These are phyloP conservation scores for Polymixis flavicincta DNA, from an alignment of 2,888 invertebrate species.

Conservation along the genomic window DNA sequence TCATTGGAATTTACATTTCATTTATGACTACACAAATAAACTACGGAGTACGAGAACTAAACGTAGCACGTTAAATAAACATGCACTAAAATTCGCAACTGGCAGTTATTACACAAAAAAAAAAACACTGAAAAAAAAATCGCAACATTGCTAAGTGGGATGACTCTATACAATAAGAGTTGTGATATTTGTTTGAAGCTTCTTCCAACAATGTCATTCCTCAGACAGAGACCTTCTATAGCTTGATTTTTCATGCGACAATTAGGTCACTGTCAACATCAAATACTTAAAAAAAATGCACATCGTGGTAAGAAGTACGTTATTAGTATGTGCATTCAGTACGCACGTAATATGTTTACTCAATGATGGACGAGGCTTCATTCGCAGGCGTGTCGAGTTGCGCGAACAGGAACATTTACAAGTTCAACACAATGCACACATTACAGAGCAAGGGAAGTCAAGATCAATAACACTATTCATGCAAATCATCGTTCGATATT, in stretches of 20 bases:
- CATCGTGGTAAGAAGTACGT: neutral
- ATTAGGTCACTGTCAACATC: neutral
- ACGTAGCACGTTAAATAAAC: conserved; percentile 2
- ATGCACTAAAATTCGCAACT: conserved; percentile 43
- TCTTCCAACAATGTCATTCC: conserved; percentile 5
- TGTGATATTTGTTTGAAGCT: conserved; percentile 1
- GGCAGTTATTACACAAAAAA: conserved; percentile 27
- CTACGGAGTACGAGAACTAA: neutral
- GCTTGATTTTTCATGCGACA: neutral
- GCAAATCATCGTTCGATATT: conserved; percentile 56
- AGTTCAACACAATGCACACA: conserved; percentile 30
- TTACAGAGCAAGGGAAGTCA: conserved; percentile 25
- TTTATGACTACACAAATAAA: conserved; percentile 11
- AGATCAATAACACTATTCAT: conserved; percentile 34
- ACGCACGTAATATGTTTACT: neutral
- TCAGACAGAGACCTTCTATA: conserved; percentile 14
- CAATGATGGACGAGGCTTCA: conserved; percentile 9
- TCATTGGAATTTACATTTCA: neutral
- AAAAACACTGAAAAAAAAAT: conserved; percentile 7
- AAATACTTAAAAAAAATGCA: neutral
- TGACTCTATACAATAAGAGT: conserved; percentile 5
- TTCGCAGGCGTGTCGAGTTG: conserved; percentile 20
- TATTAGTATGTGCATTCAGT: neutral
- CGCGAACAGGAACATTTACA: conserved; percentile 16
- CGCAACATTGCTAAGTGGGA: conserved; percentile 38